Percentiles rank a stretch among this genome's conserved stretches.
Evolutionary conservation across 2,888 invertebrate genomes (phyloP).

Genomic region (Schizotus pectinicornis): DNA sequence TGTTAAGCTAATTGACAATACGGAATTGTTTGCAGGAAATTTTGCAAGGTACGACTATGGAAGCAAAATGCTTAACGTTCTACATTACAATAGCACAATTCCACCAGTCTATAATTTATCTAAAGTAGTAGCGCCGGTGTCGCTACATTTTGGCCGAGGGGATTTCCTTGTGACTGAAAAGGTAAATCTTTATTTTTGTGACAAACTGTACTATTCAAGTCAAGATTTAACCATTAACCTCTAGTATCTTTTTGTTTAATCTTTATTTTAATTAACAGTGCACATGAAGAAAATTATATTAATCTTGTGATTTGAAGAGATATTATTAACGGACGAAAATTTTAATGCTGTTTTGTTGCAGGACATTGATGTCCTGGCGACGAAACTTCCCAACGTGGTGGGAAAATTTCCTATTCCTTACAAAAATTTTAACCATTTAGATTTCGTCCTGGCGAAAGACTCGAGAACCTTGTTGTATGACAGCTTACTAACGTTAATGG

Average conservation of each 20-base stretch:
- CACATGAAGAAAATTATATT: too few species aligned
- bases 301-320: too few species aligned
- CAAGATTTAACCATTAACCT: too few species aligned
- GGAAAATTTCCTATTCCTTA: constrained; percentile 65
- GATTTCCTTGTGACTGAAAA: constrained; percentile 63
- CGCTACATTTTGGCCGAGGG: constrained; percentile 61
- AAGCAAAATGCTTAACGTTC: constrained; percentile 34
- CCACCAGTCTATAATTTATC: constrained; percentile 51
- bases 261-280: too few species aligned
- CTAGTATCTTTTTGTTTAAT: too few species aligned
- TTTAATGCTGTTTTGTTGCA: too few species aligned
- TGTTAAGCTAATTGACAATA: constrained; percentile 8
- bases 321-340: too few species aligned
- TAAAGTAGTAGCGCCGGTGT: constrained; percentile 59
- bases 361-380: constrained; percentile 66
- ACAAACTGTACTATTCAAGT: too few species aligned
- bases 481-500: constrained; percentile 63
- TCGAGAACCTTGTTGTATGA: constrained; percentile 66
- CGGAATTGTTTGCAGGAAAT: constrained; percentile 33
- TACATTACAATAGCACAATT: constrained; percentile 35
- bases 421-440: constrained; percentile 70
- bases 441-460: constrained; percentile 72
- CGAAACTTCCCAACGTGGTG: constrained; percentile 62
- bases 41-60: constrained; percentile 39
- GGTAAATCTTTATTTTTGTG: too few species aligned